These are phyloP conservation scores for Hoplias malabaricus DNA, from an alignment of 2,113 vertebrate genomes.

Conservation along the genomic window DNA sequence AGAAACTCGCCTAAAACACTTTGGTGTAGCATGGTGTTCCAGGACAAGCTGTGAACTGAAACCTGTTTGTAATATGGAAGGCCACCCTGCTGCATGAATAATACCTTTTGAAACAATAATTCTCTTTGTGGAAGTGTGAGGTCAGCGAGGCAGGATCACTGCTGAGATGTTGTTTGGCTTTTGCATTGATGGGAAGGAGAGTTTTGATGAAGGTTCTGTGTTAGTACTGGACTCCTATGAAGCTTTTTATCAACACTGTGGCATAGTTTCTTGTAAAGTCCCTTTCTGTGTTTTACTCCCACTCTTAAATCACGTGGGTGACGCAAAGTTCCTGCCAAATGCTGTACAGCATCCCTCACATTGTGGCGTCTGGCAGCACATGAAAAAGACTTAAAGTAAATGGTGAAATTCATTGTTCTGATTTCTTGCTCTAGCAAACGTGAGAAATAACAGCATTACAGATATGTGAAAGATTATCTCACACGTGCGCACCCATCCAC, in stretches of 20 bases:
- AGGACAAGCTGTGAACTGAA: too few species aligned
- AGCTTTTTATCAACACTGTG: not conserved
- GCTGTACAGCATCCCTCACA: not conserved
- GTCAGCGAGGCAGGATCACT: not conserved
- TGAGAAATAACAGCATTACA: too few species aligned
- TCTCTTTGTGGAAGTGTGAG: not conserved
- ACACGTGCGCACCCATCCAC: too few species aligned
- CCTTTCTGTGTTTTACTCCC: too few species aligned
- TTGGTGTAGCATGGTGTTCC: too few species aligned
- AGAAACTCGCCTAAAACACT: too few species aligned
- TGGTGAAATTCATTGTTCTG: not conserved
- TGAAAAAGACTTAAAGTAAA: too few species aligned
- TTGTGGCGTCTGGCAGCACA: not conserved
- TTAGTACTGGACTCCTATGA: constrained; percentile 7
- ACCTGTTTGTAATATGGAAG: too few species aligned
- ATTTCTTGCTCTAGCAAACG: not conserved
- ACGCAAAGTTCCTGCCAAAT: not conserved
- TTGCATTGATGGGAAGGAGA: not conserved
- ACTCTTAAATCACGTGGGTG: constrained; percentile 7
- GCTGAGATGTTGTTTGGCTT: not conserved
- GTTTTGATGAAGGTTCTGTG: not conserved
- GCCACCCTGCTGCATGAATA: too few species aligned
- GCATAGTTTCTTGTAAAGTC: not conserved
- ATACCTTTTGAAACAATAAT: not conserved
- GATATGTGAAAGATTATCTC: too few species aligned